Base-by-base conservation (phyloP, 2,113 vertebrate species). In the Chaenocephalus aceratus region DNA sequence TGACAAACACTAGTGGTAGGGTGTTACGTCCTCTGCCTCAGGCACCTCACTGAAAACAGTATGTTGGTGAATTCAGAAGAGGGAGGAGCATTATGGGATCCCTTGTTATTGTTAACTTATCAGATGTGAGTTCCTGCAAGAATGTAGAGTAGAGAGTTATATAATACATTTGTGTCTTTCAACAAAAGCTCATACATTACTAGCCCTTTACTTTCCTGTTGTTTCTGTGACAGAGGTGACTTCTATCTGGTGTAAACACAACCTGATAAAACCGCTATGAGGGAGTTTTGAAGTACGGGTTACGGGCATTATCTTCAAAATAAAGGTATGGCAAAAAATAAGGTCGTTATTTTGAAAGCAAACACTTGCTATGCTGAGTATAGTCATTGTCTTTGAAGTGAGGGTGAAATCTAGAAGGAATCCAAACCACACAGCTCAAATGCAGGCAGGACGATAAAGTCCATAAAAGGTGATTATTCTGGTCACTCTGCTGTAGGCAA, bases 381-480 rank as follows among this genome's bases (percentile, higher is more conserved):
- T 34, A 41, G 60, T 49, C 57, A 85, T 86, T 76, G 74, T 67
- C 68, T 86, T 79, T 74, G 54, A 79, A 72, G 69, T 61, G 62
- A 73, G 62, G 16, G 41, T 84, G 58, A 81, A 79, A 78, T 85
- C 58, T 60, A 13, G 21, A 65, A 30, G 48, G 44, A 81, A 80
- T 76, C 65, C 64, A 66, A 89, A 76, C 36, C 34, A 45, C 69
- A 68, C 56, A 49, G 53, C 65, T 62, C 51, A 53, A 72, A 83
- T 83, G 67, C 67, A 76, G 30, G 52, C 52, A 56, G 46, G 67
- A 18, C 49, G 36, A 41, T 41, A 41, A 68, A 74, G 68, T 75
- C 82, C 84, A 90, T 83, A 84, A 86, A 88, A 88, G 80, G 80
- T 82, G 69, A 79, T 30, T 75, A 79, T 30, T 75, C 59, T 82